These are phyloP conservation scores for Chaenocephalus aceratus DNA, from an alignment of 2,113 vertebrate genomes.

Conservation along the genomic window DNA sequence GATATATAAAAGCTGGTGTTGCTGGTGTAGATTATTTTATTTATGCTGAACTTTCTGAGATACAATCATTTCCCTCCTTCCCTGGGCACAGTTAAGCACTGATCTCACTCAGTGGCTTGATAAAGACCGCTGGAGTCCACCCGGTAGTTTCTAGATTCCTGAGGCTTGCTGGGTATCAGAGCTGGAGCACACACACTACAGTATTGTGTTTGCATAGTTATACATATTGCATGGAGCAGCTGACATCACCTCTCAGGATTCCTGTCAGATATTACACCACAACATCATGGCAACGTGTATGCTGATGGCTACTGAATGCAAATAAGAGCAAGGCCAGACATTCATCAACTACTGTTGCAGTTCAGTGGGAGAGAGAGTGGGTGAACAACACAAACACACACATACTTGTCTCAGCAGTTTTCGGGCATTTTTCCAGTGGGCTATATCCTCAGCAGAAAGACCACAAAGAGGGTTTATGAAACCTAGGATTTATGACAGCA, in stretches of 20 bases:
- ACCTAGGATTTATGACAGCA: constrained; percentile 72
- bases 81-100: background rate
- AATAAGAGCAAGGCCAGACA: constrained; percentile 53
- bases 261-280: constrained; percentile 47
- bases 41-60: background rate
- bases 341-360: constrained; percentile 53
- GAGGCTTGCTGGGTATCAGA: constrained; percentile 19
- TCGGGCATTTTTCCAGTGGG: constrained; percentile 71
- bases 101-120: constrained; percentile 26
- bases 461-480: constrained; percentile 60
- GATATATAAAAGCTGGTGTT: background rate
- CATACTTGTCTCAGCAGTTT: constrained; percentile 66
- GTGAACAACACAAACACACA: constrained; percentile 33
- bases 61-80: background rate
- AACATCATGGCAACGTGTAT: constrained; percentile 65
- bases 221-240: constrained; percentile 52
- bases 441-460: constrained; percentile 64
- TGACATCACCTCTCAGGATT: constrained; percentile 41
- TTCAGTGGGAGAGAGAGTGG: constrained; percentile 44
- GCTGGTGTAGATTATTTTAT: too few species aligned
- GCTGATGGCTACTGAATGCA: constrained; percentile 53
- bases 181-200: constrained; percentile 9
- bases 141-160: constrained; percentile 18
- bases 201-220: constrained; percentile 72
- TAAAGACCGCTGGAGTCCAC: background rate